Conservation (phyloP, 2,888 invertebrate species). For the Hyppa rectilinea region DNA sequence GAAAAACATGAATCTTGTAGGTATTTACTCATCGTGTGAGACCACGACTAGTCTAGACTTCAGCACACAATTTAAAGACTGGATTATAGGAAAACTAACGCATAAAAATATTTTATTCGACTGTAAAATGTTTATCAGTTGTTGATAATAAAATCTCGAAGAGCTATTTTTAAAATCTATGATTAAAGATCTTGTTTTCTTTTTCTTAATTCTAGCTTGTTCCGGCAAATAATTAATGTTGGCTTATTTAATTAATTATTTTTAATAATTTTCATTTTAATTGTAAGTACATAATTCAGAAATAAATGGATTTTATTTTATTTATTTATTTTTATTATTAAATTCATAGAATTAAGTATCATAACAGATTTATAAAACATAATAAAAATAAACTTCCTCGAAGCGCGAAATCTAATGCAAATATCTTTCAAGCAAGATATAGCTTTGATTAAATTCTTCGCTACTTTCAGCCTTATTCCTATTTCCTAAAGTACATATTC, state of each 20-base stretch:
- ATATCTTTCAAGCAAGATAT: background rate
- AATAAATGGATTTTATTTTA: too few relatives aligned
- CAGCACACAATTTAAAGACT: constrained; percentile 62
- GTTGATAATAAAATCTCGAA: constrained; percentile 15
- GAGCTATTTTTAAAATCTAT: constrained; percentile 17
- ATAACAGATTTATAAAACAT: too few relatives aligned
- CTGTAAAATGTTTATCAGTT: constrained; percentile 51
- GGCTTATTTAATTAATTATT: too few relatives aligned
- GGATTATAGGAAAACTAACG: constrained; percentile 60
- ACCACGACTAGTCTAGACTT: constrained; percentile 66
- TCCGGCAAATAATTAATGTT: too few relatives aligned
- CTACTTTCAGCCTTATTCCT: background rate
- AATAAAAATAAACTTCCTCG: background rate
- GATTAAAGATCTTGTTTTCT: too few relatives aligned
- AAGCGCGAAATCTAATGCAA: constrained; percentile 10
- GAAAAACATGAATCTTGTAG: too few relatives aligned
- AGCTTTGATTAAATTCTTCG: background rate
- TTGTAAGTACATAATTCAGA: too few relatives aligned
- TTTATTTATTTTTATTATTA: too few relatives aligned
- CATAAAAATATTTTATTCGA: constrained; percentile 47
- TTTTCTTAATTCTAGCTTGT: too few relatives aligned
- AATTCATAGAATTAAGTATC: too few relatives aligned
- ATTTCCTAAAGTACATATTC: background rate
- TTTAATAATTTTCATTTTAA: too few relatives aligned
- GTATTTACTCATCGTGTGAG: constrained; percentile 14